Evolutionary conservation across 2,113 vertebrate species (phyloP).

Genomic region (Istiophorus platypterus): DNA sequence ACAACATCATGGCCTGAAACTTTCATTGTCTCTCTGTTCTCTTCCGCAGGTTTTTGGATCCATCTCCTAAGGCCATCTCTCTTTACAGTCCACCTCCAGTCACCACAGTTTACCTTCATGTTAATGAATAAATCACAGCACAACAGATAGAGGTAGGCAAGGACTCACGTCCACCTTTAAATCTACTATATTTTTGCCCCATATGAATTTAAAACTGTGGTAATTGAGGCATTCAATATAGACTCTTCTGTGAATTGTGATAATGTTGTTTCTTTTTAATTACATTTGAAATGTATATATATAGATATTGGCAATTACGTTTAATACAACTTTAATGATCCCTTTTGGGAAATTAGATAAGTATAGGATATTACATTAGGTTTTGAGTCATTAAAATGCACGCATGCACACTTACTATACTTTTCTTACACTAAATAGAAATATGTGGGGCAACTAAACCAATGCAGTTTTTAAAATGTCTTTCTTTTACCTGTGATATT

Average conservation of each 20-base stretch:
- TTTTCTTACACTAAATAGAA: neutral
- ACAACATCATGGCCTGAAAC: constrained; percentile 16
- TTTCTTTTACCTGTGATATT: neutral
- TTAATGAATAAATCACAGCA: constrained; percentile 61
- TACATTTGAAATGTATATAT: constrained; percentile 41
- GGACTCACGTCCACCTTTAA: neutral
- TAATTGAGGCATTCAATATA: constrained; percentile 14
- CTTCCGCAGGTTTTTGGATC: constrained; percentile 55
- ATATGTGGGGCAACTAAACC: neutral
- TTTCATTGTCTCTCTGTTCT: constrained; percentile 33
- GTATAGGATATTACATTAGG: constrained; percentile 24
- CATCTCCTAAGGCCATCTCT: constrained; percentile 9
- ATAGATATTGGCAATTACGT: constrained; percentile 51
- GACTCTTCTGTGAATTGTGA: constrained; percentile 30
- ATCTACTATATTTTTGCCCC: neutral
- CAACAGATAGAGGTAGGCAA: constrained; percentile 71
- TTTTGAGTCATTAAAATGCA: constrained; percentile 13
- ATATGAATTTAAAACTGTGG: neutral
- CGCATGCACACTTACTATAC: neutral
- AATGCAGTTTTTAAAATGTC: neutral
- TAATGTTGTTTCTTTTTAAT: constrained; percentile 46
- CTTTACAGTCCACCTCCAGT: constrained; percentile 32
- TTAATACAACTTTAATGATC: constrained; percentile 46
- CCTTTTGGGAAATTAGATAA: constrained; percentile 44
- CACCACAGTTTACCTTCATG: constrained; percentile 65